Evolutionary conservation across 2,888 invertebrate genomes (phyloP).

Genomic region (Drosophila yooni): DNA sequence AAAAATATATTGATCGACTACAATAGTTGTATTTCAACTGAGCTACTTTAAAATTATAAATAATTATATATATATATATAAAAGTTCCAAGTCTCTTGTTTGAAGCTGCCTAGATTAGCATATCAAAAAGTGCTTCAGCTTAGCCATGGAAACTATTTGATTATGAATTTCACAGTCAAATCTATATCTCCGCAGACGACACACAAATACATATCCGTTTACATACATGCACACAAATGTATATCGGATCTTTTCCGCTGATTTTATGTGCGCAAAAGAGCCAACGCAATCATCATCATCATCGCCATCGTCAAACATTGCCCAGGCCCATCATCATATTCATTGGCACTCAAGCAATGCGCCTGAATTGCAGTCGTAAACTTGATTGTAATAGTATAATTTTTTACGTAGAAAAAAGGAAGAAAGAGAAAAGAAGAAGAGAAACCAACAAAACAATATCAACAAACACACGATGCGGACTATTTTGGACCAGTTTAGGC

Average conservation of each 20-base stretch:
- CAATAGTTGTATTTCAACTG: background rate
- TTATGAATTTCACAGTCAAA: background rate
- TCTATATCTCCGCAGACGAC: background rate
- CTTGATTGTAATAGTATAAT: constrained; percentile 78
- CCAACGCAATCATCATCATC: constrained; percentile 60
- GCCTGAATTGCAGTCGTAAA: constrained; percentile 71
- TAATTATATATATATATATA: background rate
- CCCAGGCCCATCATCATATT: constrained; percentile 58
- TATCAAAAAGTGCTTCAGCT: background rate
- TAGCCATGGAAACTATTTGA: constrained; percentile 8
- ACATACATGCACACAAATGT: background rate
- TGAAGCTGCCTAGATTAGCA: background rate
- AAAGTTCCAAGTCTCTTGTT: background rate
- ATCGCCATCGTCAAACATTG: constrained; percentile 51
- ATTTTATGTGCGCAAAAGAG: constrained; percentile 35
- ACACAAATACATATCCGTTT: background rate
- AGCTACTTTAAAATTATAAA: background rate
- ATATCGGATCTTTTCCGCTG: constrained; percentile 10
- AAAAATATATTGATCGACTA: background rate
- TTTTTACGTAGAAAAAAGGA: constrained; percentile 54
- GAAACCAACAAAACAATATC: constrained; percentile 3
- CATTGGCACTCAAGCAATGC: constrained; percentile 70
- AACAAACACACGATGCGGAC: constrained; percentile 26
- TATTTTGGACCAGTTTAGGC: constrained; percentile 21
- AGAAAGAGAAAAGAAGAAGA: background rate